phyloP scores from a whole-genome alignment of 2,797 vertebrate species.

The Phoxinus dragarum region DNA sequence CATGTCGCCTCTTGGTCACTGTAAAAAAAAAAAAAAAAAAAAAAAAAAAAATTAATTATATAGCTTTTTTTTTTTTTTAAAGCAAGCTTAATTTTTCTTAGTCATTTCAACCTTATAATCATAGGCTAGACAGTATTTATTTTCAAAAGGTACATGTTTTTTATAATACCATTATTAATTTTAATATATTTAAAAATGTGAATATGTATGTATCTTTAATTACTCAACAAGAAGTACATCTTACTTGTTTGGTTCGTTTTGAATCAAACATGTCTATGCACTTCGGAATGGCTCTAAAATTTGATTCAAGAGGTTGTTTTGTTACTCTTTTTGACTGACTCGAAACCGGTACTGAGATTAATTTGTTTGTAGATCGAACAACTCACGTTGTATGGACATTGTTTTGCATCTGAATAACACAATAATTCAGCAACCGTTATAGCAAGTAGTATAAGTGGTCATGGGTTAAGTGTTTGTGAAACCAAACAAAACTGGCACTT shows the following conservation, averaged over 20 bases:
- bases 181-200: background rate
- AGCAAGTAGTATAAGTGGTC: slow-evolving; percentile 26
- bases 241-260: background rate
- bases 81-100: background rate
- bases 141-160: background rate
- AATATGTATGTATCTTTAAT: background rate
- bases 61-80: no score
- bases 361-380: background rate
- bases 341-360: background rate
- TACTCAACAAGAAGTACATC: background rate
- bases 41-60: no score
- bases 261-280: background rate
- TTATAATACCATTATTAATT: background rate
- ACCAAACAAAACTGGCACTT: slow-evolving; percentile 54
- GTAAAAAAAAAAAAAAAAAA: no score
- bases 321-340: background rate
- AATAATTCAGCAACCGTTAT: slow-evolving; percentile 23
- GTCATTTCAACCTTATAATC: background rate
- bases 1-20: no score
- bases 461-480: slow-evolving; percentile 50
- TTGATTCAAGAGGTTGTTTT: background rate
- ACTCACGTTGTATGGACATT: background rate
- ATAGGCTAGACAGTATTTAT: background rate
- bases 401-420: slow-evolving; percentile 47
- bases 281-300: background rate